A percentile compares a stretch with the other conserved stretches of the same genome.
Conservation (phyloP, 1,140 invertebrate species). For the Heliconius hermathena region DNA sequence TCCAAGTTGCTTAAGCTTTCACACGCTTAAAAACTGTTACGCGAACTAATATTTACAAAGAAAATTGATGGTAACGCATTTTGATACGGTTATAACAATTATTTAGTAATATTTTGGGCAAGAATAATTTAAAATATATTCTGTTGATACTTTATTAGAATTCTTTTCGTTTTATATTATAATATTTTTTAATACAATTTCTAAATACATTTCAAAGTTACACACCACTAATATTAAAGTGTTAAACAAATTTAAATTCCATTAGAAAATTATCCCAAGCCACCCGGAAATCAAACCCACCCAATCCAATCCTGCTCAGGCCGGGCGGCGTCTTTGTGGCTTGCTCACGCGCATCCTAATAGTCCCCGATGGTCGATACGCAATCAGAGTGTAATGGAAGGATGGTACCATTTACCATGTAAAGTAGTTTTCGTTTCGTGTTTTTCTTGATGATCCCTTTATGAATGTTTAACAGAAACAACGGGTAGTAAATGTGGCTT, state of each 20-base stretch:
- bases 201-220: background rate
- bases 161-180: too few relatives aligned
- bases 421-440: conserved; percentile 14
- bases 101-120: background rate
- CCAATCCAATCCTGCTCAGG: conserved; percentile 46
- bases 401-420: conserved; percentile 33
- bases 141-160: too few relatives aligned
- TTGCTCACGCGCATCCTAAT: conserved; percentile 60
- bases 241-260: conserved; percentile 12
- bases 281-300: conserved; percentile 20
- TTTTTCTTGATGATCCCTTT: background rate
- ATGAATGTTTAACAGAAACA: conserved; percentile 5
- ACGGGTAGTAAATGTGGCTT: background rate
- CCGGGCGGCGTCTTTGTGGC: conserved; percentile 59
- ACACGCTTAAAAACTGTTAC: background rate
- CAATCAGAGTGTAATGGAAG: conserved; percentile 56
- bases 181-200: too few relatives aligned
- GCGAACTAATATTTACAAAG: background rate
- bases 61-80: background rate
- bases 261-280: conserved; percentile 17
- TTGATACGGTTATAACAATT: background rate
- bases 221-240: background rate
- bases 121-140: background rate
- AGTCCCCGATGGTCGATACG: conserved; percentile 48
- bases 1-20: background rate